Conservation (phyloP, 2,797 vertebrate genomes). For the Eulemur coronatus region DNA sequence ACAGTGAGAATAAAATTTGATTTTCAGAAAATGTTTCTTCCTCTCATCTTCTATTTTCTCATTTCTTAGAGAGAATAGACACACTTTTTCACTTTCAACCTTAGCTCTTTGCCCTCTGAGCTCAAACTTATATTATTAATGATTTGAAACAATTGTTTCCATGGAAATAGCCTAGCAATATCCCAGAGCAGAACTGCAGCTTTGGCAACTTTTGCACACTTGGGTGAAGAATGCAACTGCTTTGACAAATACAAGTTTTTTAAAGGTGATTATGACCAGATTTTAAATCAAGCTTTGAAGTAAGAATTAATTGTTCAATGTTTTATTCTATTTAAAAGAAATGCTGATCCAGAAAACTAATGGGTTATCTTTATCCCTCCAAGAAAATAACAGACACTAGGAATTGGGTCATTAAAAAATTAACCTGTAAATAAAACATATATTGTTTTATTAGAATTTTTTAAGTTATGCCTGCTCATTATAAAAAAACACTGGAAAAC, state of each 20-base stretch:
- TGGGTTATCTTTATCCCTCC: background rate
- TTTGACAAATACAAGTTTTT: background rate
- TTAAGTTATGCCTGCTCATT: background rate
- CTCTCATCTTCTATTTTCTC: background rate
- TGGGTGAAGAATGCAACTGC: background rate
- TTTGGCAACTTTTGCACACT: constrained; percentile 30
- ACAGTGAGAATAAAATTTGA: background rate
- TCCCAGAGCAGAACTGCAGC: background rate
- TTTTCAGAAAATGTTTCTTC: constrained; percentile 19
- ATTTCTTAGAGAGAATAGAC: background rate
- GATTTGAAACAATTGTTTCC: constrained; percentile 59
- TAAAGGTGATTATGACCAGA: background rate
- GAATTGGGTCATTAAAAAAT: background rate
- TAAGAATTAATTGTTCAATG: background rate
- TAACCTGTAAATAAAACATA: background rate
- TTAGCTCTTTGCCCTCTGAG: constrained; percentile 44
- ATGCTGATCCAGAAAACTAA: background rate
- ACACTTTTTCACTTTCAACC: background rate
- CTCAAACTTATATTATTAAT: constrained; percentile 54
- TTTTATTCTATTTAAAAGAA: constrained; percentile 24
- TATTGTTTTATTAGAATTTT: background rate
- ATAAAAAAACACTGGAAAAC: background rate
- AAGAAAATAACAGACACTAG: background rate
- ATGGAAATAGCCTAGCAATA: constrained; percentile 60
- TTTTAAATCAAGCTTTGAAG: background rate